Evolutionary conservation across 2,888 invertebrate genomes (phyloP).

Genomic region (Ariolimax columbianus): DNA sequence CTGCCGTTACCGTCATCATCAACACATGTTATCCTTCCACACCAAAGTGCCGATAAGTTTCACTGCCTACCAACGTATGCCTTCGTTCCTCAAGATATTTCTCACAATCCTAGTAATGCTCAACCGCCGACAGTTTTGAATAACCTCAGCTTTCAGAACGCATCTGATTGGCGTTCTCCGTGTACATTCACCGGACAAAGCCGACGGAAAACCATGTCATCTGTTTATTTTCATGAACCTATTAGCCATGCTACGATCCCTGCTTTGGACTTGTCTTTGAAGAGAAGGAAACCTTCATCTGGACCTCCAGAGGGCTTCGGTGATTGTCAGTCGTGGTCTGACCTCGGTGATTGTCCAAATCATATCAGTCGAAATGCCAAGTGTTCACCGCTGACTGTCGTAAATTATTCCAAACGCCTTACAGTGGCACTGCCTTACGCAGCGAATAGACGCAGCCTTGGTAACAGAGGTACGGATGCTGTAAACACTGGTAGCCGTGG

Average conservation of each 20-base stretch:
- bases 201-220: background rate
- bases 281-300: conserved; percentile 47
- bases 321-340: background rate
- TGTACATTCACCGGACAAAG: too few relatives aligned
- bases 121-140: background rate
- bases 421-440: background rate
- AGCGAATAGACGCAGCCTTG: background rate
- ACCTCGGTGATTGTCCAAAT: background rate
- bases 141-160: background rate
- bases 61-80: conserved; percentile 22
- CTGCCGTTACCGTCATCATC: background rate
- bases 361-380: background rate
- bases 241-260: conserved; percentile 52
- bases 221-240: conserved; percentile 18
- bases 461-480: background rate
- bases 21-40: background rate
- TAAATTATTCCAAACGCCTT: conserved; percentile 7
- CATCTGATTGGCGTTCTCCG: background rate
- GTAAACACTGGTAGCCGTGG: background rate
- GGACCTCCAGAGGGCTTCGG: background rate
- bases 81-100: conserved; percentile 13
- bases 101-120: background rate
- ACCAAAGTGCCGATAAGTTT: conserved; percentile 38
- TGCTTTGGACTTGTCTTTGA: conserved; percentile 63
- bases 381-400: background rate